Evolutionary conservation across 2,113 vertebrate species (phyloP), one percentile per base, ranked within the genome.

Genomic region (Promerops cafer): DNA sequence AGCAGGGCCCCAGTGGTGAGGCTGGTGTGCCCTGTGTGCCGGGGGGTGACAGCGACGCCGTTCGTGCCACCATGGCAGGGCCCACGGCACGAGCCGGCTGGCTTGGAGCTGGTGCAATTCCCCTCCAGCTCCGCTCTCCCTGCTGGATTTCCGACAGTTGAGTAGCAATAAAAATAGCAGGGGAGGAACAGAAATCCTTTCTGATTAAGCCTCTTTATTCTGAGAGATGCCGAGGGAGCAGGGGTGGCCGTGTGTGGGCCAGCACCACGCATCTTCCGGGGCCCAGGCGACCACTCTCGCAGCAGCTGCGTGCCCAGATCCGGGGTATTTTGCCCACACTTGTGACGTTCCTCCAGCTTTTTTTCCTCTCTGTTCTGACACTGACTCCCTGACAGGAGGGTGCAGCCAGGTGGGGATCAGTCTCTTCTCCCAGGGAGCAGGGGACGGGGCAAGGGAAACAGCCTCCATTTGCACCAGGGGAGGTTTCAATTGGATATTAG

Each of bases 231-330:
- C 0, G 9, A 14, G 71, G 44, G 49, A 76, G 64, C 75, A 69
- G 83, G 45, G 37, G 53, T 21, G 76, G 87, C 72, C 26, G 2
- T 2, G 86, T 26, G 23, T 2, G 49, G 93, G 66, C 75, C 27
- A 35, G 84, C 47, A 16, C 74, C 70, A 11, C 13, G 16, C 72
- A 35, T 33, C 52, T 49, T 44, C 83, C 13, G 3, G 5, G 56
- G 89, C 40, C 18, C 23, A 0, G 83, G 52, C 10, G 11, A 14
- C 21, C 0, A 0, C 6, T 3, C 69, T 9, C 0, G 2, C 37
- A 17, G 82, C 77, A 22, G 50, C 64, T 7, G 52, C 12, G 1
- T 9, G 66, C 44, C 45, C 5, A 27, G 5, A 35, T 0, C 71
- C 2, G 1, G 23, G 27, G 5, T 2, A 0, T 22, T 52, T 15